Conservation (phyloP, 2,888 invertebrate species). For the Amphimallon solstitiale region DNA sequence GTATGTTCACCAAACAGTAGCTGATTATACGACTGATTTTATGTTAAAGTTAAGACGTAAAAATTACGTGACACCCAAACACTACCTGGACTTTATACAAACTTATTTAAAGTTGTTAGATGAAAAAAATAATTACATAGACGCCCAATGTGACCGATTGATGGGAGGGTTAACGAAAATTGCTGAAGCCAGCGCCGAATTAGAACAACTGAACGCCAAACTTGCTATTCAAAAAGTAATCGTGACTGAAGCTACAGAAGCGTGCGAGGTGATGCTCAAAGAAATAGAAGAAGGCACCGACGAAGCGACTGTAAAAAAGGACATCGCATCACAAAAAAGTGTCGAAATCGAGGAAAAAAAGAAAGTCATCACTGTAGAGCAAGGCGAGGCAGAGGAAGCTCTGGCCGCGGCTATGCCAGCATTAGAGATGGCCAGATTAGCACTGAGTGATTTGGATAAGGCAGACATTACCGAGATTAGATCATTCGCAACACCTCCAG, state of each 20-base stretch:
- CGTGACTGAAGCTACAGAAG: conserved; percentile 82
- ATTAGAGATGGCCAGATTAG: conserved; percentile 81
- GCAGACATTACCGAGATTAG: conserved; percentile 92
- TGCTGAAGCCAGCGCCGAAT: conserved; percentile 84
- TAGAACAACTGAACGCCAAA: conserved; percentile 81
- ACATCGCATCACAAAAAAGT: conserved; percentile 81
- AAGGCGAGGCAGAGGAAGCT: conserved; percentile 84
- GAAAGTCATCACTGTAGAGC: conserved; percentile 81
- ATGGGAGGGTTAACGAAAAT: conserved; percentile 82
- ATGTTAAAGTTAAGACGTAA: conserved; percentile 76
- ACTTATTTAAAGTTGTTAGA: conserved; percentile 81
- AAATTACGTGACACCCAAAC: conserved; percentile 92
- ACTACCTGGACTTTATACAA: conserved; percentile 87
- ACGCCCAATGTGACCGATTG: conserved; percentile 75
- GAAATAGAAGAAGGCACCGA: conserved; percentile 80
- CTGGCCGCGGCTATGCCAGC: conserved; percentile 86
- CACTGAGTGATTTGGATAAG: conserved; percentile 86
- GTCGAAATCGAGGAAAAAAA: conserved; percentile 85
- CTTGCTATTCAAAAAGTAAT: conserved; percentile 81
- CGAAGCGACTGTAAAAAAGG: conserved; percentile 80
- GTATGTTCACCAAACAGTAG: conserved; percentile 82
- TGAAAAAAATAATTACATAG: conserved; percentile 73
- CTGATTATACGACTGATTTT: conserved; percentile 78
- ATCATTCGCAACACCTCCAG: conserved; percentile 91
- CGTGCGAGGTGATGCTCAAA: conserved; percentile 80